Evolutionary conservation across 2,888 invertebrate genomes (phyloP), one percentile per base, ranked within the genome.

Genomic region (Lasioglossum lativentre): DNA sequence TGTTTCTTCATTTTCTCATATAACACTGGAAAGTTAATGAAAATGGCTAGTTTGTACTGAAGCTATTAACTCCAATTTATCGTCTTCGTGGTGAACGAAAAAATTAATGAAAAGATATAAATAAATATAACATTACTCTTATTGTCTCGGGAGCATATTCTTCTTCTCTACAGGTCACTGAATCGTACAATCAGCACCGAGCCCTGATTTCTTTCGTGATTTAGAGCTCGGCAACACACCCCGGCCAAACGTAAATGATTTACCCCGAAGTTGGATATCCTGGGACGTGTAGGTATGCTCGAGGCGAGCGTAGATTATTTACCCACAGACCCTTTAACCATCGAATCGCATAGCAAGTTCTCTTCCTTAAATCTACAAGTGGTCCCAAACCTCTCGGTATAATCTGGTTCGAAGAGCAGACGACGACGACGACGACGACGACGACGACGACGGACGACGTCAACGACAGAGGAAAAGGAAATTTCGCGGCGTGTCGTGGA

Each of bases 401-500:
- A 34, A 68, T 68, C 68, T 68, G 45, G 47, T 52, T 42, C 19
- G n/a, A 59, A 63, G 38, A 34, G 52, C 19, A 27, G 6, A 27
- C 14, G 71, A 4, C 56, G 56, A 8, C 12, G 45, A 3, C 42
- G 40, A 4, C 45, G 42, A 4, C 42, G 45, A 14, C 4, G 45
- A n/a, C n/a, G n/a, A n/a, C n/a, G 34, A 1, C 34, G 34, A 3
- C 56, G 56, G n/a, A n/a, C n/a, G 34, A 1, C 34, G 34, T 34
- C 34, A 3, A 34, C 34, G 34, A 34, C 23, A 34, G 38, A 16
- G 47, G 56, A 47, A 14, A 75, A 34, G 38, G 80, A 73, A 79
- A 81, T 82, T 78, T 75, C 70, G 16, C 40, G 47, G 73, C 68
- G 71, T 77, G 76, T 86, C 86, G 56, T 52, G 75, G 56, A 52